A percentile compares a stretch with the other conserved stretches of the same genome.
Conservation (phyloP, 2,888 invertebrate species). For the Halictus quadricinctus region DNA sequence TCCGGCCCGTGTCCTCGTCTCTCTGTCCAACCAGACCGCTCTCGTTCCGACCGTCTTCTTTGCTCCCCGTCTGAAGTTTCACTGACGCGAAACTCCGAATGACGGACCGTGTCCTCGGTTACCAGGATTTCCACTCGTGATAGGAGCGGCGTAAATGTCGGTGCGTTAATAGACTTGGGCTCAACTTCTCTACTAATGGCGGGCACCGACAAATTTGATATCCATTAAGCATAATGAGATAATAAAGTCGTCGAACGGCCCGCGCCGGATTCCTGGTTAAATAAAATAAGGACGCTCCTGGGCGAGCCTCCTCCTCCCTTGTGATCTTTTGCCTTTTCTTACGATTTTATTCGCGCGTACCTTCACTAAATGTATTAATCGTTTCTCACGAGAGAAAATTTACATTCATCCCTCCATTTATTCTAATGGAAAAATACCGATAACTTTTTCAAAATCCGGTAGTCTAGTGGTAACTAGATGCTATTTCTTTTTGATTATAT, state of each 20-base stretch:
- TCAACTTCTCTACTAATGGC: conserved; percentile 48
- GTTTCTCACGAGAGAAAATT: neutral
- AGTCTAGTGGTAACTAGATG: no score
- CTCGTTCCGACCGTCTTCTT: conserved; percentile 39
- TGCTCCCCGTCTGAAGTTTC: conserved; percentile 56
- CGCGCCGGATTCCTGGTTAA: conserved; percentile 39
- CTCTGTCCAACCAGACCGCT: conserved; percentile 7
- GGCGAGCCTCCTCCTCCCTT: neutral
- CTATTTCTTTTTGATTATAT: no score
- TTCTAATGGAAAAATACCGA: no score
- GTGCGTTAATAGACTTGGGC: conserved; percentile 59
- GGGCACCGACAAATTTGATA: conserved; percentile 57
- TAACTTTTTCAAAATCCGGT: no score
- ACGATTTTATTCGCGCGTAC: neutral
- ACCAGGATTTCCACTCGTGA: conserved; percentile 55
- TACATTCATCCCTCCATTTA: neutral
- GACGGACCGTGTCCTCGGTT: conserved; percentile 56
- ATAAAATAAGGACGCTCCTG: conserved; percentile 40
- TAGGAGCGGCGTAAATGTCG: conserved; percentile 53
- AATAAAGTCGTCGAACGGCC: conserved; percentile 47
- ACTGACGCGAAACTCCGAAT: conserved; percentile 58
- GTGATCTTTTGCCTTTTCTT: neutral
- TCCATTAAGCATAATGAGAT: conserved; percentile 59
- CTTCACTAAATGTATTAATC: neutral
- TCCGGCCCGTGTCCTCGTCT: conserved; percentile 25